Conservation (phyloP, 2,797 vertebrate genomes). For the Podargus strigoides region DNA sequence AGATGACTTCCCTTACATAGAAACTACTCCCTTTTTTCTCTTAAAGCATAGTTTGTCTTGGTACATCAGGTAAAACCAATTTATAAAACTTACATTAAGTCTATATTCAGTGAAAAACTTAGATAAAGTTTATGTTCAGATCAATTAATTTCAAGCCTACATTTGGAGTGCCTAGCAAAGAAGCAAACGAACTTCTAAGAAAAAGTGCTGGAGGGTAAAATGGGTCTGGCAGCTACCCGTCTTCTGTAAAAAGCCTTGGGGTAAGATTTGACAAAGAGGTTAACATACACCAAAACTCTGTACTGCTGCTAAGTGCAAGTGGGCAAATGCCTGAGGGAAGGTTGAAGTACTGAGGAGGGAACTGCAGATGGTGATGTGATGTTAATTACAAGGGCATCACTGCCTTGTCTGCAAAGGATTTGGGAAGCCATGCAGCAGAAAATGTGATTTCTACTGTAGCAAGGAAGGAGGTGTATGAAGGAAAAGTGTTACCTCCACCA, state of each 20-base stretch:
- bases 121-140: not conserved
- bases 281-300: not conserved
- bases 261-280: not conserved
- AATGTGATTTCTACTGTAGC: not conserved
- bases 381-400: not conserved
- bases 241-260: not conserved
- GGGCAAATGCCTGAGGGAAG: not conserved
- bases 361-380: not conserved
- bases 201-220: not conserved
- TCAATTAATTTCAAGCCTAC: not conserved
- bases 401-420: not conserved
- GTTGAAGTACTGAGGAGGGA: not conserved
- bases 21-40: not conserved
- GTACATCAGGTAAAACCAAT: not conserved
- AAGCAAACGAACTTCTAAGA: not conserved
- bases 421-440: not conserved
- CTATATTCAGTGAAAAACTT: not conserved
- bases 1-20: not conserved
- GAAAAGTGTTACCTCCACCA: not conserved
- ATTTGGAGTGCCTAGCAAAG: not conserved
- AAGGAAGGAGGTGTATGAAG: not conserved
- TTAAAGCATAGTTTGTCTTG: not conserved
- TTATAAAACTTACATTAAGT: not conserved
- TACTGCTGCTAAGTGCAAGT: not conserved
- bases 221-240: not conserved